A percentile compares a stretch with the other conserved stretches of the same genome.
phyloP scores from a whole-genome alignment of 2,797 vertebrate species.

The Artibeus lituratus region DNA sequence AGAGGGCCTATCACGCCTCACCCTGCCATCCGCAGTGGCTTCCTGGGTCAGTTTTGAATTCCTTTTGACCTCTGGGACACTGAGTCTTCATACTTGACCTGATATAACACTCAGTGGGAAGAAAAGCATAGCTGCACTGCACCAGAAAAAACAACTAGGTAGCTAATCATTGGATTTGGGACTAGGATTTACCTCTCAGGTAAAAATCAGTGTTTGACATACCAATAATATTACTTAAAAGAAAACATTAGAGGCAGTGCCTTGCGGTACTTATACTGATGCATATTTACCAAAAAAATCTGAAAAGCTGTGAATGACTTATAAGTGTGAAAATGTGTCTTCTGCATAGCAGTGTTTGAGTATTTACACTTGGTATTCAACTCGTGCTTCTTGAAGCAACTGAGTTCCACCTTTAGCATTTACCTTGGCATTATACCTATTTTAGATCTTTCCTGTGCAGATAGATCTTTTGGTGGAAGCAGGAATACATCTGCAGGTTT shows the following conservation, averaged over 20 bases:
- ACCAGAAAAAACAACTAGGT: not conserved
- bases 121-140: not conserved
- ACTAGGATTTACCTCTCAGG: constrained; percentile 16
- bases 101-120: not conserved
- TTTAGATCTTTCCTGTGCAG: not conserved
- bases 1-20: not conserved
- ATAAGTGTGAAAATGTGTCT: not conserved
- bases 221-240: not conserved
- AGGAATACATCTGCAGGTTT: constrained; percentile 16
- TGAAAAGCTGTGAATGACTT: constrained; percentile 18
- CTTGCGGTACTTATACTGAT: not conserved
- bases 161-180: not conserved
- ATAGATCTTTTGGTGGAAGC: not conserved
- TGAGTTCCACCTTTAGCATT: not conserved
- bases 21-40: not conserved
- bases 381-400: not conserved
- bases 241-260: not conserved
- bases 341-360: not conserved
- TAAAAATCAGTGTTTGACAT: not conserved
- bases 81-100: not conserved
- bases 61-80: not conserved
- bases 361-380: not conserved
- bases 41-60: not conserved
- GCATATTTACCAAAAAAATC: not conserved
- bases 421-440: not conserved